These are phyloP conservation scores for Urechis unicinctus DNA, from an alignment of 2,888 invertebrate species.

Conservation along the genomic window DNA sequence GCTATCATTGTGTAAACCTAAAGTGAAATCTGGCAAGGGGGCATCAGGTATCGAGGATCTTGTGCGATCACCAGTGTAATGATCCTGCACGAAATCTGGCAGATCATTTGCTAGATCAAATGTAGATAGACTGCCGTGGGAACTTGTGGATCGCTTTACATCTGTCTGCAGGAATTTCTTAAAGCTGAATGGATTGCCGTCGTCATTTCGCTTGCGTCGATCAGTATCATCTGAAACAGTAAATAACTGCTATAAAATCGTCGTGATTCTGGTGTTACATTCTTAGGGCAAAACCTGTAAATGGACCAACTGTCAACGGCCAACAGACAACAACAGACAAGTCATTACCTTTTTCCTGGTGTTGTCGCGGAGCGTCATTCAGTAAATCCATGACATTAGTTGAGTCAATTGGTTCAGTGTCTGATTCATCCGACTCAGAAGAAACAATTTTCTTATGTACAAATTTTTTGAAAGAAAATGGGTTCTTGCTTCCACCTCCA, in stretches of 20 bases:
- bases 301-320: no score
- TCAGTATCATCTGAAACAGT: no score
- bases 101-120: slow-evolving; percentile 37
- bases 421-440: no score
- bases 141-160: slow-evolving; percentile 3
- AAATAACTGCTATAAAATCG: no score
- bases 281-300: no score
- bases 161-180: slow-evolving; percentile 38
- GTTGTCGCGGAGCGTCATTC: no score
- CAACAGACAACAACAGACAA: no score
- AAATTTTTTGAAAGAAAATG: slow-evolving; percentile 46
- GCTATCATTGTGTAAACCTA: slow-evolving; percentile 19
- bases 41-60: slow-evolving; percentile 2
- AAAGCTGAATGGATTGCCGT: slow-evolving; percentile 45
- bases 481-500: slow-evolving; percentile 35
- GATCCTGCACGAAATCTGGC: slow-evolving; percentile 47
- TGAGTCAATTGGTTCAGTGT: no score
- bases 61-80: slow-evolving; percentile 12
- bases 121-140: slow-evolving; percentile 7
- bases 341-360: no score
- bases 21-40: slow-evolving; percentile 33
- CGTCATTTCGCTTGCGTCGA: not conserved
- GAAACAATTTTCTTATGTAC: no score
- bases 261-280: no score
- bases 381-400: no score